Base-by-base conservation (phyloP, 2,113 vertebrate genomes). In the Stegastes partitus region DNA sequence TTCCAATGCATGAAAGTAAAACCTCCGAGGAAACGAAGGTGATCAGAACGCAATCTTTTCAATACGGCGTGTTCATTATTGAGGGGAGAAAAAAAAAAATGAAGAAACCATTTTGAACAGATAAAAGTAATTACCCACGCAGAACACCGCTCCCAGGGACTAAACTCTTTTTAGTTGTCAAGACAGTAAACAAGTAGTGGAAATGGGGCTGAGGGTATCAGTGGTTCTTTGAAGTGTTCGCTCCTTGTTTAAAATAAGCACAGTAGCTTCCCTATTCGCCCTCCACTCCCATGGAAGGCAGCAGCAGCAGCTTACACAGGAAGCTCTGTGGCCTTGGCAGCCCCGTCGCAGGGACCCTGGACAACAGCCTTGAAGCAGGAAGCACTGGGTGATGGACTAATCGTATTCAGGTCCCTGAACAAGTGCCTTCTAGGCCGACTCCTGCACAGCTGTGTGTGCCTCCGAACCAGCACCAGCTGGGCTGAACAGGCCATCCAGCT, bases 391-490 rank as follows among this genome's bases (percentile, higher is more conserved):
- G 39, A 81, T 47, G 78, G 81, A 56, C 88, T 90, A 87, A 89
- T 90, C 69, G 31, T 82, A 91, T 92, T 92, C 91, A 89, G 87
- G 74, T 83, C 82, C 68, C 83, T 81, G 85, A 87, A 92, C 87
- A 87, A 89, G 77, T 72, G 85, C 79, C 85, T 86, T 87, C 81
- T 83, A 81, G 84, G 79, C 75, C 49, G 19, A 81, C 73, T 73
- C 84, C 71, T 55, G 18, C 92, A 87, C 88, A 92, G 87, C 92
- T 93, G 92, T 90, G 89, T 50, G 68, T 44, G 74, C 66, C 74
- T 75, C 88, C 64, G 74, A 82, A 86, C 81, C 68, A 57, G 58
- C 87, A 85, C 87, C 89, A 93, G 90, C 91, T 92, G 90, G 90
- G 74, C 86, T 75, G 77, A 83, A 73, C 87, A 74, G 85, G 56